Evolutionary conservation across 2,888 invertebrate species (phyloP).

Genomic region (Allacma fusca): DNA sequence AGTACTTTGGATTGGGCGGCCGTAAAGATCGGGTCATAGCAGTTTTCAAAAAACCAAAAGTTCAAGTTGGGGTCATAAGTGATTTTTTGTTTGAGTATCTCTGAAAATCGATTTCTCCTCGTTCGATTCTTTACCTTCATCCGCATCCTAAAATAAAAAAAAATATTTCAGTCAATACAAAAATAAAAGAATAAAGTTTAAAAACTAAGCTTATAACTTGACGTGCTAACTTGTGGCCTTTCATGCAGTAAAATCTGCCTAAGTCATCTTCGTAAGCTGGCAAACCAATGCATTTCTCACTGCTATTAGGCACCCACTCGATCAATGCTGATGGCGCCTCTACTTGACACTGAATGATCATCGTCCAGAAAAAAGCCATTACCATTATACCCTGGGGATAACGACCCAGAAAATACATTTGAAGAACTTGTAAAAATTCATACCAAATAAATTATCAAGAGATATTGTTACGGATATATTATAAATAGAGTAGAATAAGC

Average conservation of each 20-base stretch:
- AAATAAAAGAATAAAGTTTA: not conserved
- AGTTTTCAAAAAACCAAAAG: constrained; percentile 28
- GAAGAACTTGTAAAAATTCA: too few species aligned
- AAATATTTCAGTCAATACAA: not conserved
- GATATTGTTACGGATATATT: too few species aligned
- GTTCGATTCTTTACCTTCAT: not conserved
- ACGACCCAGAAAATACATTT: too few species aligned
- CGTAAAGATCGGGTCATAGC: not conserved
- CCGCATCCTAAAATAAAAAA: not conserved
- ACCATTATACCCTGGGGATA: constrained; percentile 13
- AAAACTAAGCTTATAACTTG: too few species aligned
- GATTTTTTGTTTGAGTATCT: not conserved
- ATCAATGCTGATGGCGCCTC: constrained; percentile 17
- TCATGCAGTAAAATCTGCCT: constrained; percentile 20
- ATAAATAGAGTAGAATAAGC: too few species aligned
- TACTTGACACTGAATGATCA: constrained; percentile 31
- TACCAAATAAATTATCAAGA: not conserved
- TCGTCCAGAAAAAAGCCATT: constrained; percentile 29
- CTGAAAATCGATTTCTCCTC: not conserved
- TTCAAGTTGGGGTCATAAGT: not conserved
- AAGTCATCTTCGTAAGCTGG: not conserved
- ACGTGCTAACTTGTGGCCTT: constrained; percentile 2
- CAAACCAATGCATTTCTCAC: not conserved
- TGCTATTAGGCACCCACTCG: constrained; percentile 8
- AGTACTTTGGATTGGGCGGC: not conserved